Evolutionary conservation across 2,888 invertebrate genomes (phyloP), one percentile per base, ranked within the genome.

Genomic region (Orthonychiurus folsomi): DNA sequence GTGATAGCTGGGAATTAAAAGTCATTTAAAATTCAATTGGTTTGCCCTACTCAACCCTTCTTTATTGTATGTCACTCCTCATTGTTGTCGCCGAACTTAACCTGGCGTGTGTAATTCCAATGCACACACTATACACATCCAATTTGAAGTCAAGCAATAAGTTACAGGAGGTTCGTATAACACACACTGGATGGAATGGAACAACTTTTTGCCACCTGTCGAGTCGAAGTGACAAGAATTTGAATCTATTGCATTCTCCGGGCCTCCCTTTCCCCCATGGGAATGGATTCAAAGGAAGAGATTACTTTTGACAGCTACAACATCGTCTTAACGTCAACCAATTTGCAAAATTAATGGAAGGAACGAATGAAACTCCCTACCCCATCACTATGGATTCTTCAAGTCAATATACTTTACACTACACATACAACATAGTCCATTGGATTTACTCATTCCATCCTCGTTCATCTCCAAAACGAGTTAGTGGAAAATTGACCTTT

Each of bases 191-290:
- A 15, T 37, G 37, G 37, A 37, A 37, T 37, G 37, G 15, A 37
- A 15, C 37, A 37, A 37, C 27, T 62, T 62, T 62, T 62, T 62
- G 62, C 59, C 62, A 62, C 62, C 62, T 62, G 62, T 59, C 53
- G 58, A 28, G 48, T 53, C 5, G 9, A 37, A 59, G 59, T 54
- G 62, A 62, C 62, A 59, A 59, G 58, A 59, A 26, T 62, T 57
- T 59, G 50, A 58, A 55, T 58, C 9, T 37, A 37, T 15, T 62
- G 58, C 48, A 37, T 53, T 28, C 54, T 50, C 50, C 50, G 53
- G 52, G 28, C 50, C n/a, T 20, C 57, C 24, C 50, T 47, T 57
- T 28, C 50, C n/a, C 20, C 9, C 59, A 48, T 50, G 48, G 50
- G 28, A n/a, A 52, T 27, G 24, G 24, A 52, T 26, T 27, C 5